Base-by-base conservation (phyloP, 2,888 invertebrate species). In the Apoda limacodes region DNA sequence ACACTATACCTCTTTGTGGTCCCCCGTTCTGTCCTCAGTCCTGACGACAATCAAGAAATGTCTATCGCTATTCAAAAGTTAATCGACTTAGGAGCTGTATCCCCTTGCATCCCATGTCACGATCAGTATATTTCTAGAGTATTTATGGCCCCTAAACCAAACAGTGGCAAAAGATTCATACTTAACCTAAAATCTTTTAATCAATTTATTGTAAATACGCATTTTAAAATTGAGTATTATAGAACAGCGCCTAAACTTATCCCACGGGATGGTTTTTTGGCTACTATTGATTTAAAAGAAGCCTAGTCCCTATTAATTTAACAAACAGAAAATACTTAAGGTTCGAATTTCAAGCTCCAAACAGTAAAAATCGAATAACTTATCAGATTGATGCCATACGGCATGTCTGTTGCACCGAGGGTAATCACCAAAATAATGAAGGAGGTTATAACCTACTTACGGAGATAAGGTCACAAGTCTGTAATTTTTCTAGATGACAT, bases 171-270 rank as follows among this genome's bases (percentile, higher is more conserved):
- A 23, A 13, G 39, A 4, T 42, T 46, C 13, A 45, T 45, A 13
- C 20, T 40, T 12, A 42, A 42, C 30, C 17, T 41, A 24, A 42
- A 46, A 31, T 14, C 17, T 3, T 33, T 42, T 15, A 43, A 43
- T 32, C 27, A 35, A 14, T 46, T 38, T 25, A 27, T 43, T 11
- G 6, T 11, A n/a, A 34, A 30, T 9, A 5, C 5, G 0, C 41
- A 45, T 37, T 45, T 45, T 28, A 45, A 43, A 29, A 42, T 43
- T 37, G 40, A 43, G 20, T 42, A 42, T 9, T 17, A 35, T 12
- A 21, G 41, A 17, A 38, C 38, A 2, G 34, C 30, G 3, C 22
- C 5, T 4, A 39, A 34, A 25, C 20, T 42, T 11, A 30, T 39
- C 17, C 17, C 17, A 6, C 17, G 17, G 5, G 17, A 17, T 7